Evolutionary conservation across 2,888 invertebrate species (phyloP).

Genomic region (Ophion ventricosus): DNA sequence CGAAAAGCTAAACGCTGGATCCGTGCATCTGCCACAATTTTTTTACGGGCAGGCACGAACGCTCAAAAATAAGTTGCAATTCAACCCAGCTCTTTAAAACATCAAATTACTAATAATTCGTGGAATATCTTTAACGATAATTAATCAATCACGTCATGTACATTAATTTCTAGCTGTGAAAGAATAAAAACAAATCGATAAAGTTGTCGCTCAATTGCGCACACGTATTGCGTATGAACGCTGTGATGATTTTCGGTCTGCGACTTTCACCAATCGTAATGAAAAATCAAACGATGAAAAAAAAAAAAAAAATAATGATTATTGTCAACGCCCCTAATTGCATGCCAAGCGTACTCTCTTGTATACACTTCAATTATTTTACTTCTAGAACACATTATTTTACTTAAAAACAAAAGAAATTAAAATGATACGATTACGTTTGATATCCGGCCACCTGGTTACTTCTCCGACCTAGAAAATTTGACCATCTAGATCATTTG

Average conservation of each 20-base stretch:
- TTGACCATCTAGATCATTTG: neutral
- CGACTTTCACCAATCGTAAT: conserved; percentile 45
- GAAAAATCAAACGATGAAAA: conserved; percentile 12
- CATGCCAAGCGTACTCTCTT: conserved; percentile 80
- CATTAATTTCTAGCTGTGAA: too few species aligned
- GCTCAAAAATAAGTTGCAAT: conserved; percentile 57
- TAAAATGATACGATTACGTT: conserved; percentile 15
- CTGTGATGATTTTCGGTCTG: conserved; percentile 56
- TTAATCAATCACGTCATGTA: too few species aligned
- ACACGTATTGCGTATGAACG: conserved; percentile 3
- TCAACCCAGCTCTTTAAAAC: conserved; percentile 34
- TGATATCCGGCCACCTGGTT: neutral
- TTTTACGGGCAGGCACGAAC: conserved; percentile 47
- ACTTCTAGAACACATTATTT: conserved; percentile 42
- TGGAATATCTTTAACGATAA: neutral
- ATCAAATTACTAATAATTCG: neutral
- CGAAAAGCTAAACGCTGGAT: conserved; percentile 66
- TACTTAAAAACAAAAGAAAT: neutral
- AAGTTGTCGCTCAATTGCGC: neutral
- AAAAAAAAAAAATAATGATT: conserved; percentile 54
- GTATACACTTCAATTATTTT: conserved; percentile 25
- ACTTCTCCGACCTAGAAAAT: conserved; percentile 15
- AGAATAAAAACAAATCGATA: neutral
- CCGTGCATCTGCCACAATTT: conserved; percentile 47
- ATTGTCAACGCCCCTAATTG: conserved; percentile 77